These are phyloP conservation scores for Eupithecia abbreviata DNA, from an alignment of 2,888 invertebrate genomes.

Conservation along the genomic window DNA sequence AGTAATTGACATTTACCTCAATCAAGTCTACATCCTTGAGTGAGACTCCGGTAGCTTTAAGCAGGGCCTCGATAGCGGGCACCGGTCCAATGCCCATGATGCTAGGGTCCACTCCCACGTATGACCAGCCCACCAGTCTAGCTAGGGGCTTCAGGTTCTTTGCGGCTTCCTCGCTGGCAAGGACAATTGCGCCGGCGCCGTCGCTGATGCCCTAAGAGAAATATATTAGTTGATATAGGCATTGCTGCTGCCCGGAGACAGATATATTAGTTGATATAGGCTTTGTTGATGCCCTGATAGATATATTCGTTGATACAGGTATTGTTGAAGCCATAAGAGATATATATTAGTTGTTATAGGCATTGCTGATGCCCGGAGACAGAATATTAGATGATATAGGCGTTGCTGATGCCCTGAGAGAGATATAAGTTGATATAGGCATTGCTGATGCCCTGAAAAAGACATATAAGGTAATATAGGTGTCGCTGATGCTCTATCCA, in stretches of 20 bases:
- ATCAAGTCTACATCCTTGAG: constrained; percentile 95
- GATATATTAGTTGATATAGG: neutral
- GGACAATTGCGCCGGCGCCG: constrained; percentile 96
- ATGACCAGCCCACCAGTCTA: constrained; percentile 94
- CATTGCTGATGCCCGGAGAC: too few relatives aligned
- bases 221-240: neutral
- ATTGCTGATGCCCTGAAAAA: too few relatives aligned
- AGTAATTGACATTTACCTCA: constrained; percentile 85
- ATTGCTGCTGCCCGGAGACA: too few relatives aligned
- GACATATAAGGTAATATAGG: too few relatives aligned
- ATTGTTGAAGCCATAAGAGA: too few relatives aligned
- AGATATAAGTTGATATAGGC: too few relatives aligned
- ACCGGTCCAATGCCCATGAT: constrained; percentile 99
- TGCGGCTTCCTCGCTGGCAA: constrained; percentile 96
- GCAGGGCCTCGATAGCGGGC: constrained; percentile 94
- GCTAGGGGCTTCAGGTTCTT: constrained; percentile 95
- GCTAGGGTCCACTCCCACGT: constrained; percentile 97
- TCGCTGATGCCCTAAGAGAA: constrained; percentile 93
- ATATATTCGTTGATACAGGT: too few relatives aligned
- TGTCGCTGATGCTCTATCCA: too few relatives aligned
- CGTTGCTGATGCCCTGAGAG: too few relatives aligned
- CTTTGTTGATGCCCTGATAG: too few relatives aligned
- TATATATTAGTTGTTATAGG: too few relatives aligned
- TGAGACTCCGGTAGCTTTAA: constrained; percentile 90
- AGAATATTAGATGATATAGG: too few relatives aligned